Evolutionary conservation across 2,888 invertebrate species (phyloP), one percentile per base, ranked within the genome.

Genomic region (Elgonia sp.): DNA sequence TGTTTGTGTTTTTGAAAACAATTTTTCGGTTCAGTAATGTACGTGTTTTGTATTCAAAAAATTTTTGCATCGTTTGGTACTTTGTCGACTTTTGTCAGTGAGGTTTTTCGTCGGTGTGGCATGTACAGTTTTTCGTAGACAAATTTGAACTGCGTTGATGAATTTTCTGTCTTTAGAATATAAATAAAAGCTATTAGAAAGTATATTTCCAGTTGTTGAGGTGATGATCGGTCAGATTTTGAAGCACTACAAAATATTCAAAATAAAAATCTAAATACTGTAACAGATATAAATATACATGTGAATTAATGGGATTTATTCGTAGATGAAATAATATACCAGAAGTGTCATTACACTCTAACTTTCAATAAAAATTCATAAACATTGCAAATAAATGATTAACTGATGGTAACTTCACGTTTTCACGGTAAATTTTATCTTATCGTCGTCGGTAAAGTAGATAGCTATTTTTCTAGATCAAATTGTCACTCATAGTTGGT

Each of bases 141-240:
- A 70, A 37, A 21, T 29, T 50, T 69, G 14, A 4, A 14, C 14
- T 50, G 7, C 14, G 50, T 50, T 50, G n/a, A 50, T 14, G 7
- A 55, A 55, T 10, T 62, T 62, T 37, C 18, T 42, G 20, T 72
- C 12, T n/a, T 70, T 55, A 53, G 55, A 72, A 8, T n/a, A 40
- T 5, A 46, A 72, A 29, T 18, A 72, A 40, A 20, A 46, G 8
- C 21, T 72, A 40, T 14, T 55, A 16, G 29, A 72, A 46, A 72
- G n/a, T 39, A 55, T 53, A 55, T 29, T 69, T 42, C 16, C 8
- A 79, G 67, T 42, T 79, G 79, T 85, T 85, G 85, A 85, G 85
- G 75, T 85, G 69, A 85, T 80, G 85, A 85, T 37, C 42, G 79
- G 72, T 84, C 73, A 29, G 20, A 29, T 16, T n/a, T 21, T n/a